These are phyloP conservation scores for Oreortyx pictus DNA, from an alignment of 2,797 vertebrate genomes.

Conservation along the genomic window DNA sequence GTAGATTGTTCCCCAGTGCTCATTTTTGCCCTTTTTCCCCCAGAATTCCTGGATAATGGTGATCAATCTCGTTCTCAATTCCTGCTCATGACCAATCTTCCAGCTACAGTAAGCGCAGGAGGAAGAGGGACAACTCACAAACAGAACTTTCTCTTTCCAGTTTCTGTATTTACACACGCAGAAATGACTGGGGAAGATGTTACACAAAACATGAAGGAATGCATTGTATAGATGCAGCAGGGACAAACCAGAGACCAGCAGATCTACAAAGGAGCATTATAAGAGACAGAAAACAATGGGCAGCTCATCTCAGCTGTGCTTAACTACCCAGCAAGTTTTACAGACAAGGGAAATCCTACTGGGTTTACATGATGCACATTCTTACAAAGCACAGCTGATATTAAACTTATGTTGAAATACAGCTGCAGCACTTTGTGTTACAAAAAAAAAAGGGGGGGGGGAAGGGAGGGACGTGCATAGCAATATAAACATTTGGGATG, in stretches of 20 bases:
- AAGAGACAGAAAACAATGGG: not conserved
- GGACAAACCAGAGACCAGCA: conserved; percentile 17
- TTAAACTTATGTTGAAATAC: not conserved
- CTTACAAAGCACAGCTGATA: not conserved
- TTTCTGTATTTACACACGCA: not conserved
- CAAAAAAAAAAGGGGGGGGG: too few relatives aligned
- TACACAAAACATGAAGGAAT: conserved; percentile 8
- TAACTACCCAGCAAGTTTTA: not conserved
- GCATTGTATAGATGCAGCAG: conserved; percentile 16
- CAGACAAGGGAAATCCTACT: not conserved
- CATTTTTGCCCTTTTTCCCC: not conserved
- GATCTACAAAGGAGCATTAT: conserved; percentile 33
- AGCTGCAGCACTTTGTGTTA: not conserved
- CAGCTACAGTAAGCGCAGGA: not conserved
- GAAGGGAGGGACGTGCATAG: not conserved
- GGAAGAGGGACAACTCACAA: not conserved
- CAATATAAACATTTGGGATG: not conserved
- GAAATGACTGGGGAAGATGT: not conserved
- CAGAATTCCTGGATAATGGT: not conserved
- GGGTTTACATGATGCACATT: not conserved
- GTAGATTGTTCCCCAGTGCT: fast-evolving
- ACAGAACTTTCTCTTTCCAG: not conserved
- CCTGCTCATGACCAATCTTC: not conserved
- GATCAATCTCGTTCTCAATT: not conserved
- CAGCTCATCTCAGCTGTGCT: not conserved